Base-by-base conservation (phyloP, 2,888 invertebrate species). In the Pinctada fucata region DNA sequence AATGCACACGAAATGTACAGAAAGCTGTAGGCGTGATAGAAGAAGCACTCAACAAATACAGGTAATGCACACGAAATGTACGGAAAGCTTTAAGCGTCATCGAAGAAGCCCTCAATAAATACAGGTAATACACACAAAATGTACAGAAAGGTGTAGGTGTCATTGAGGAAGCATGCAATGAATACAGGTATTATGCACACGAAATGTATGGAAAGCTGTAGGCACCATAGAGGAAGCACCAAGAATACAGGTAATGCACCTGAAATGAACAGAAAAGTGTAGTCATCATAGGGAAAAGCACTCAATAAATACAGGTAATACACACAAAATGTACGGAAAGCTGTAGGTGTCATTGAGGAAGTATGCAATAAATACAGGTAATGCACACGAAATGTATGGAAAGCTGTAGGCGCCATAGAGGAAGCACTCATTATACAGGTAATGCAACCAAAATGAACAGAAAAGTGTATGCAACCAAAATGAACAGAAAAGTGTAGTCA, bases 1-100 rank as follows among this genome's bases (percentile, higher is more conserved):
- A 83, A 5, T 88, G 83, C 52, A 78, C 75, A 3, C 64, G 73
- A 13, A 83, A 83, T 75, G 83, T 93, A 45, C 83, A 86, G 65
- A 85, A 89, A 48, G 90, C 93, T n/a, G 86, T 93, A 6, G 68
- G 82, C 3, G 86, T 92, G 1, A 84, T 93, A 45, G 92, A 92
- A 67, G 87, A 91, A 51, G 90, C 91, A 69, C 82, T 93, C 10
- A 82, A 88, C 1, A 88, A 80, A 81, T 91, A 91, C 84, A 86
- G 82, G 90, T 91, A 81, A 75, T 82, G 52, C 8, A 78, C 75
- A 4, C 64, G 72, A 13, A 83, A 83, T 75, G 83, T 93, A 45
- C 83, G 86, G 65, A 86, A 89, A 49, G 90, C 93, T n/a, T 86
- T 93, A 8, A 69, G 82, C 3, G 86, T 92, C 1, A 84, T 93